A percentile compares a stretch with the other conserved stretches of the same genome.
phyloP scores from a whole-genome alignment of 2,797 vertebrate genomes.

The Enteromius argenteus region DNA sequence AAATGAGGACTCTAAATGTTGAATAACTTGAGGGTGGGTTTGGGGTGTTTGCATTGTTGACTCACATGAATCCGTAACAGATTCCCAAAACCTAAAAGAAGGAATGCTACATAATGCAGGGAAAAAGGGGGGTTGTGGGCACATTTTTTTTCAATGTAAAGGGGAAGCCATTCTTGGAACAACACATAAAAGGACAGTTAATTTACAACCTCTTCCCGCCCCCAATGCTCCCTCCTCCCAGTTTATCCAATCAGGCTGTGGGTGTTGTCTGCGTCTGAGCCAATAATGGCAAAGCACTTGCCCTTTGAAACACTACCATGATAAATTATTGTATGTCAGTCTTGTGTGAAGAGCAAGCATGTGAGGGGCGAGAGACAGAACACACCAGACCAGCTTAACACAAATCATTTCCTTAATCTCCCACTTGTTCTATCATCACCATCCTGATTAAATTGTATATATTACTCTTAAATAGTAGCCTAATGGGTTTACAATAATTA shows the following conservation, averaged over 20 bases:
- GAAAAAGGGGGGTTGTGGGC: no score
- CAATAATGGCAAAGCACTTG: constrained; percentile 57
- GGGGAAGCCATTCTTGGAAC: constrained; percentile 26
- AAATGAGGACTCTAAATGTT: neutral
- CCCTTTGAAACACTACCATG: constrained; percentile 62
- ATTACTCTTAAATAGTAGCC: neutral
- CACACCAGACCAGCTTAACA: constrained; percentile 12
- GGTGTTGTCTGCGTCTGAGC: constrained; percentile 64
- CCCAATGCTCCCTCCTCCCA: constrained; percentile 23
- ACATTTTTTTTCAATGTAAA: constrained; percentile 8
- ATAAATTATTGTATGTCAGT: constrained; percentile 55
- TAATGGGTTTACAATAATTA: neutral
- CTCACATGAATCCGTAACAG: neutral
- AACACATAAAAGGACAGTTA: constrained; percentile 35
- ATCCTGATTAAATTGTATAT: constrained; percentile 19
- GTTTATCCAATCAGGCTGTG: constrained; percentile 58
- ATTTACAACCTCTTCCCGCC: constrained; percentile 51
- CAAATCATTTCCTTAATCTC: constrained; percentile 37
- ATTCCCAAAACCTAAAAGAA: neutral
- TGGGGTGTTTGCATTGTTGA: neutral
- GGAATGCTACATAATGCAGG: constrained; percentile 6
- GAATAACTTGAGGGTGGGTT: neutral
- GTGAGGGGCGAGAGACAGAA: constrained; percentile 28
- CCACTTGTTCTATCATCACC: constrained; percentile 14
- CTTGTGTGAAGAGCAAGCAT: constrained; percentile 25